Evolutionary conservation across 2,888 invertebrate genomes (phyloP).

Genomic region (Bombylius discolor): DNA sequence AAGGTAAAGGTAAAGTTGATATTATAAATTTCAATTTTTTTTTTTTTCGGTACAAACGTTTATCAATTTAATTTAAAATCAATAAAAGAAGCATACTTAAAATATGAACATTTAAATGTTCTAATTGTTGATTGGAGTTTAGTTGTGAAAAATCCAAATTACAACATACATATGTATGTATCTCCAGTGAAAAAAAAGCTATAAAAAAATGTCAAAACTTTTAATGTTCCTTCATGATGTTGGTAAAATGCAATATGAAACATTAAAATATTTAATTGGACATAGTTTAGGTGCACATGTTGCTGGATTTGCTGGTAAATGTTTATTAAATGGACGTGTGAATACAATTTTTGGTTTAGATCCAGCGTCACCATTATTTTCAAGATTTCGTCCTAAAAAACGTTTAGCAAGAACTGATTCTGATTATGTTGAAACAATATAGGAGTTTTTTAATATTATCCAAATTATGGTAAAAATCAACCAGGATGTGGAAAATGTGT

Average conservation of each 20-base stretch:
- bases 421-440: conserved; percentile 34
- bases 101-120: conserved; percentile 41
- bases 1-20: too few relatives aligned
- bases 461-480: conserved; percentile 33
- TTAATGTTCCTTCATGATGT: conserved; percentile 35
- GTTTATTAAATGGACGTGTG: conserved; percentile 37
- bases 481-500: conserved; percentile 27
- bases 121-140: conserved; percentile 44
- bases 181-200: too few relatives aligned
- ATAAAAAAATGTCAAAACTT: too few relatives aligned
- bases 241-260: conserved; percentile 36
- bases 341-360: conserved; percentile 39
- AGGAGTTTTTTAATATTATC: conserved; percentile 36
- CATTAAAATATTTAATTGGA: conserved; percentile 41
- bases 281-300: conserved; percentile 48
- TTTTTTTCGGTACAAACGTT: conserved; percentile 29
- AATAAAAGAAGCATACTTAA: conserved; percentile 34
- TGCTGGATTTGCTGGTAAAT: conserved; percentile 43
- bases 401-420: conserved; percentile 29
- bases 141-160: conserved; percentile 39
- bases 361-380: conserved; percentile 23
- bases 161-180: too few relatives aligned
- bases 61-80: too few relatives aligned
- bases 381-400: conserved; percentile 25
- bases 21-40: too few relatives aligned